phyloP scores from a whole-genome alignment of 1,140 invertebrate genomes.

The Venturia canescens region DNA sequence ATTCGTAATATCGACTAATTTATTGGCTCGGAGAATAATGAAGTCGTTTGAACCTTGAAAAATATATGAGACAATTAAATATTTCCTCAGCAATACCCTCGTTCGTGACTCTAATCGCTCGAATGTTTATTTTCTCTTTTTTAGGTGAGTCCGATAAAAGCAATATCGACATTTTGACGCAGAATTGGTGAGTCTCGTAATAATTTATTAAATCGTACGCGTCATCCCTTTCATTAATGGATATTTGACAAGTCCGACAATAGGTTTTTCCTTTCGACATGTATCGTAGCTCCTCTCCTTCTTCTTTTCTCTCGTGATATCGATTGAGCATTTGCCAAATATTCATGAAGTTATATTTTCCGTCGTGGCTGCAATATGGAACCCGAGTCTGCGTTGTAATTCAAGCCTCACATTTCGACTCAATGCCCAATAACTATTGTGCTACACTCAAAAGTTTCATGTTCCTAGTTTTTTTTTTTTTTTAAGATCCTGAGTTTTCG shows the following conservation, averaged over 20 bases:
- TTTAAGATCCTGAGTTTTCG: neutral
- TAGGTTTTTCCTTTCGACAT: neutral
- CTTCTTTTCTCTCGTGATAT: slow-evolving; percentile 31
- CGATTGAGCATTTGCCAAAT: slow-evolving; percentile 39
- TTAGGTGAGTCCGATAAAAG: slow-evolving; percentile 22
- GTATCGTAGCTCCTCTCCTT: neutral
- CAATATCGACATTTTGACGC: neutral
- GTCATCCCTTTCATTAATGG: neutral
- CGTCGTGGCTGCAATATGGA: slow-evolving; percentile 33
- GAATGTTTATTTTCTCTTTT: slow-evolving; percentile 19
- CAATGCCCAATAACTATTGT: neutral
- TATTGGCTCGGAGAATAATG: too few relatives aligned
- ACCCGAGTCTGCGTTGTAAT: too few relatives aligned
- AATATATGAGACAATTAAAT: neutral
- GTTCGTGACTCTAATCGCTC: neutral
- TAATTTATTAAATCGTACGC: neutral
- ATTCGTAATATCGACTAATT: too few relatives aligned
- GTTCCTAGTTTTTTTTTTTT: too few relatives aligned
- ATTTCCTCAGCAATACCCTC: neutral
- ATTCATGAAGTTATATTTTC: slow-evolving; percentile 19
- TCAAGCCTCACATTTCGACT: neutral
- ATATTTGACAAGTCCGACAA: neutral
- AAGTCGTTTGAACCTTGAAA: too few relatives aligned
- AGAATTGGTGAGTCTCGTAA: slow-evolving; percentile 6
- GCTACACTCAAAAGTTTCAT: too few relatives aligned